phyloP scores from a whole-genome alignment of 37 sponge, comb jelly and placozoan genomes.

The Agelas oroides region DNA sequence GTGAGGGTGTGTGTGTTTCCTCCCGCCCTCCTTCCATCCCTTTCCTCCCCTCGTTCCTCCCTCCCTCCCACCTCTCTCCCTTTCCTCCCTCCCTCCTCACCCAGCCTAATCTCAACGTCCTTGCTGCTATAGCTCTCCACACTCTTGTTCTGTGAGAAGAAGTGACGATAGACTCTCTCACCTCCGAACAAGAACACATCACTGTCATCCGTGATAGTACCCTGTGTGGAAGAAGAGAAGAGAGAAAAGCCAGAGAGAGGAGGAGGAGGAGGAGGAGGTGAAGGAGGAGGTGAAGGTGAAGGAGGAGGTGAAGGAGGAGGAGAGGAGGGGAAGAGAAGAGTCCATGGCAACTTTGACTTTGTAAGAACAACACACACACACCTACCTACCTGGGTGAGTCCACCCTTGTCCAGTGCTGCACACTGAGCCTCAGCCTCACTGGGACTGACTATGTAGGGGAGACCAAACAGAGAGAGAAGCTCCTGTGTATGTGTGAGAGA shows the following conservation, averaged over 20 bases:
- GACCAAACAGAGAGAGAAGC: constrained; percentile 88
- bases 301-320: no score
- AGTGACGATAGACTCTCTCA: constrained; percentile 79
- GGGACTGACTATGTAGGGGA: constrained; percentile 91
- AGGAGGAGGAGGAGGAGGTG: no score
- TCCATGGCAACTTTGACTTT: no score
- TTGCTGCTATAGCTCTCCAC: constrained; percentile 40
- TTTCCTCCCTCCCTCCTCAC: constrained; percentile 32
- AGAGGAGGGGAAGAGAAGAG: no score
- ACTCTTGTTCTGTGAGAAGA: constrained; percentile 82
- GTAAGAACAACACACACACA: no score
- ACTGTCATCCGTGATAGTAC: constrained; percentile 95
- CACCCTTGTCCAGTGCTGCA: constrained; percentile 79
- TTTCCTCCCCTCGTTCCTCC: neutral
- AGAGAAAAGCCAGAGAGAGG: no score
- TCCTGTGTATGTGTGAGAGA: constrained; percentile 57
- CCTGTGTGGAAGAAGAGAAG: no score
- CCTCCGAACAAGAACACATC: constrained; percentile 97
- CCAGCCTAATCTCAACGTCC: constrained; percentile 61
- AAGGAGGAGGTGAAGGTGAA: no score
- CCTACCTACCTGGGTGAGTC: constrained; percentile 2
- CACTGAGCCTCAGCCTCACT: constrained; percentile 99
- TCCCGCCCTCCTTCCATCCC: no score
- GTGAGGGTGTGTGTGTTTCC: no score
- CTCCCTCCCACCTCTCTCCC: constrained; percentile 11